Evolutionary conservation across 2,113 vertebrate genomes (phyloP), one percentile per base, ranked within the genome.

Genomic region (cat (Felis catus)): DNA sequence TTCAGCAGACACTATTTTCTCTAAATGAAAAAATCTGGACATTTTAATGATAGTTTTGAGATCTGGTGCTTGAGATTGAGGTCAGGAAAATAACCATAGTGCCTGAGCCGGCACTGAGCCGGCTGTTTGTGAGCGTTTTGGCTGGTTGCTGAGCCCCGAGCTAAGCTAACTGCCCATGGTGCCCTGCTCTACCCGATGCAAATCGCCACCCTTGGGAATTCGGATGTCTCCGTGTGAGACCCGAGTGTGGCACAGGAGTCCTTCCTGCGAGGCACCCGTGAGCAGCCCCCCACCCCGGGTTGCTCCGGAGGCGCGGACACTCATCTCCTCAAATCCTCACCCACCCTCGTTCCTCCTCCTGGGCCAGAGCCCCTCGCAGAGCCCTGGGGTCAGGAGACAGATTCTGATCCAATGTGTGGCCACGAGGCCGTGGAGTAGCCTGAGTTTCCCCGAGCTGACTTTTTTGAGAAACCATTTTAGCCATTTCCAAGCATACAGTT

Each of bases 11-110:
- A 61, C 66, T 85, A 19, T 91, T 86, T 93, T 93, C 92, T 95
- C 87, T 55, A 89, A 88, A 83, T 91, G 82, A 92, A 97, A 89
- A 88, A 83, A 94, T 74, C 66, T 85, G 95, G 70, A 36, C 45
- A 10, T 73, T 83, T 84, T 95, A 96, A 97, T 95, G 92, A 95
- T 80, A 86, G 91, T 63, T 93, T 58, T 94, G 96, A 91, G 89
- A 63, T 33, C 9, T 68, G 39, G 85, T 71, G 29, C 36, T 92
- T 84, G 84, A 94, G 91, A 58, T 10, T 93, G 97, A 91, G 94
- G 97, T 95, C 91, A 94, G 89, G 95, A 81, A 95, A 90, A 81
- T 36, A 89, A 81, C 68, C 84, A 23, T 36, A 53, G 36, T 53
- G 71, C 61, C 0, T 5, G 76, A 66, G 53, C 66, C 80, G 65